Evolutionary conservation across 2,113 vertebrate species (phyloP), one percentile per base, ranked within the genome.

Genomic region (Spea bombifrons): DNA sequence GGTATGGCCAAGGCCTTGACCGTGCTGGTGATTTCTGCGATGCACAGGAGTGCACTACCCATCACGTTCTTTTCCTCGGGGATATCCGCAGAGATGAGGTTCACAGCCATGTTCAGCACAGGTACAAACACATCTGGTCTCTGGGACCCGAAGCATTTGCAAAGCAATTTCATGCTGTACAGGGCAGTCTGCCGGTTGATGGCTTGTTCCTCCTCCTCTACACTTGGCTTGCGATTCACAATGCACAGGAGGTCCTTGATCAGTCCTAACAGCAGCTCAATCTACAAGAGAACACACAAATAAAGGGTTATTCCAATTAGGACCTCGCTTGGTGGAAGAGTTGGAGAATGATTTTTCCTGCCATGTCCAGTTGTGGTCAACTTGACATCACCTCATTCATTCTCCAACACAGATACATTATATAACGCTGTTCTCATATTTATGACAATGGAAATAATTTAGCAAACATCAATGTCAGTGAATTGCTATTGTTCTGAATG

Each of bases 101-200:
- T 89, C 76, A 96, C 84, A 0, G 89, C 83, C 0, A 76, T 83
- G 73, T 64, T 87, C 81, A 99, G 87, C 47, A 98, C 95, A 0
- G 93, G 91, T 4, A 94, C 77, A 61, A 99, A 98, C 0, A 84
- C 78, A 5, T 88, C 73, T 66, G 88, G 90, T 78, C 94, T 91
- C 82, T 71, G 75, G 0, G 88, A 50, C 66, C 96, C 96, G 8
- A 99, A 96, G 73, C 88, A 90, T 88, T 92, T 96, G 83, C 97
- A 98, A 1, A 99, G 89, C 45, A 99, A 92, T 81, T 98, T 99
- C 13, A 99, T 91, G 77, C 95, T 95, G 83, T 94, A 98, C 48
- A 99, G 88, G 8, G 97, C 97, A 0, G 96, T 98, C 88, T 99
- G 97, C 8, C 97, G 91, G 86, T 97, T 99, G 82, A 99, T 86